Base-by-base conservation (phyloP, 2,797 vertebrate genomes). In the Scolopax rusticola region DNA sequence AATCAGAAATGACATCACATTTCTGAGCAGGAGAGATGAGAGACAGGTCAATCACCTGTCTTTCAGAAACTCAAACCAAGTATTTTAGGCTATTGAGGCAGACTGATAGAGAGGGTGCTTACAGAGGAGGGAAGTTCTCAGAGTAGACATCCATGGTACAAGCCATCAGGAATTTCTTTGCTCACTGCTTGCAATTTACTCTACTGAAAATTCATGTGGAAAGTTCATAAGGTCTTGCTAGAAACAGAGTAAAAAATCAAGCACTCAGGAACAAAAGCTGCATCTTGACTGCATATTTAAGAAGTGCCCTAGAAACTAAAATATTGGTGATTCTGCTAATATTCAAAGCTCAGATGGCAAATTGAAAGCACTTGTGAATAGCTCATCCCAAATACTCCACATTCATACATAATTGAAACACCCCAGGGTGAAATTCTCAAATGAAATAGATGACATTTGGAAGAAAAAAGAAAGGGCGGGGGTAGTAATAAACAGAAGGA, bases 371-470 rank as follows among this genome's bases (percentile, higher is more conserved):
- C 32, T 50, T 67, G 70, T 69, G 59, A 90, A 65, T 4, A 93
- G 67, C 40, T 67, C 27, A 79, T 75, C 43, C 79, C 79, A 89
- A 91, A 73, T 69, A 63, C 10, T 61, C 69, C 30, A 76, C 40
- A 25, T 57, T 91, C 79, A 57, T 91, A 67, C 18, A 71, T 91
- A 94, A 87, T 70, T 81, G 75, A 96, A 75, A 59, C 76, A 94
- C 57, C 30, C 74, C 24, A 32, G 17, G 61, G 84, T 70, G 79
- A 56, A 59, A 89, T 86, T 93, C 69, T 95, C 40, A 65, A 81
- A 90, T 74, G 23, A 83, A 95, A 90, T 1, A 84, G 77, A 64
- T 91, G 70, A 78, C 28, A 89, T 94, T 76, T 59, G 63, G 68
- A 79, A 80, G 36, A 4, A 30, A 84, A 76, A 47, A 69, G 85